Evolutionary conservation across 2,113 vertebrate species (phyloP), one percentile per base, ranked within the genome.

Genomic region (Lycocorax pyrrhopterus): DNA sequence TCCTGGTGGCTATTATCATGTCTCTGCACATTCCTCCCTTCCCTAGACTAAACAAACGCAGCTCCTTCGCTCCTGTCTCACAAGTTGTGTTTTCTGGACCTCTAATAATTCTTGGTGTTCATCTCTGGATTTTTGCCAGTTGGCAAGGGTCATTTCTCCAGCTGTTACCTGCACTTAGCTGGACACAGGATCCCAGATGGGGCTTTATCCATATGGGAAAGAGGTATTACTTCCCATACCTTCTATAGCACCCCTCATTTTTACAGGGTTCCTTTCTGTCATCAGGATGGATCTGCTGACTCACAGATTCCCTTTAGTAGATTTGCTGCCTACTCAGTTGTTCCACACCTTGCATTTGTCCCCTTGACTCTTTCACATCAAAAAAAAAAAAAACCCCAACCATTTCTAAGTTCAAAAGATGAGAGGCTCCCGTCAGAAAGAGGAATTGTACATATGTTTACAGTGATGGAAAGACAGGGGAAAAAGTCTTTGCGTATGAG

Each of bases 31-130:
- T 95, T 95, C 87, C 89, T 93, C 74, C 62, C 51, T 72, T 84
- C 33, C 58, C 49, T 41, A 96, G 95, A 96, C 95, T 95, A 96
- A 96, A 96, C 92, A 96, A 96, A 91, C 25, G 25, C 19, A 79
- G 16, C 27, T 87, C 53, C 47, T 81, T 75, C 1, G 0, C 44
- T n/a, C 71, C 82, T 90, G 80, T 85, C 84, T 91, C 74, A 44
- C 37, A 32, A 60, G 32, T 7, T 11, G 2, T 27, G 53, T 41
- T 72, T 89, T 90, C 53, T 68, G 62, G n/a, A 75, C 78, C 74
- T 87, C 52, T 63, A 37, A 72, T 79, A 89, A 87, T 46, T 90
- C 78, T 64, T 79, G 21, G 18, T 55, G 47, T 20, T 85, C 74
- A 53, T 37, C 37, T 84, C 71, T 76, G 87, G 37, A 30, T 23